Percentiles rank a stretch among this genome's conserved stretches.
Evolutionary conservation across 92 coral and sea anemone genomes (phyloP).

Genomic region (Zoanthus sociatus): DNA sequence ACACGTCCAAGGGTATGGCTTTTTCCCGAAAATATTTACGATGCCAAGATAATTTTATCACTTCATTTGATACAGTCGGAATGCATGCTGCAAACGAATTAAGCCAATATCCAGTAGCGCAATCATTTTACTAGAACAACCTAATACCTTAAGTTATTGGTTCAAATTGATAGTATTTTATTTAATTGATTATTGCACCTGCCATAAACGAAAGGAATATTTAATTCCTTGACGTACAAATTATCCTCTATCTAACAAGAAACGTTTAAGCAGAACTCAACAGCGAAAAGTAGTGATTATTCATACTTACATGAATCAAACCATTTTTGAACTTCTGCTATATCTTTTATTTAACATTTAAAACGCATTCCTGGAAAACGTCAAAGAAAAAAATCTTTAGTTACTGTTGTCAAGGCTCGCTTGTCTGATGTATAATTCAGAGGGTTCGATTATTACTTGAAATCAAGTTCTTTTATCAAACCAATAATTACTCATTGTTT

Average conservation of each 20-base stretch:
- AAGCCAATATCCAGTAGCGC: conserved; percentile 30
- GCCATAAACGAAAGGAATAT: background rate
- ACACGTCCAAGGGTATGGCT: background rate
- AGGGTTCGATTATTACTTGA: conserved; percentile 33
- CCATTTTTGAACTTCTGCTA: background rate
- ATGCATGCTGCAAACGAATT: conserved; percentile 29
- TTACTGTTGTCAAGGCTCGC: conserved; percentile 31
- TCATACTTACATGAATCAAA: background rate
- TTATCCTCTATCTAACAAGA: background rate
- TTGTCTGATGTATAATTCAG: conserved; percentile 22
- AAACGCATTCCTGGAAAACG: background rate
- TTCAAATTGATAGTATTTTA: conserved; percentile 25
- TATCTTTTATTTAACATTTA: background rate
- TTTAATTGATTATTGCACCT: conserved; percentile 40
- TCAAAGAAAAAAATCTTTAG: conserved; percentile 27
- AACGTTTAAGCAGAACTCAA: background rate
- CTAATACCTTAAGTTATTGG: conserved; percentile 40
- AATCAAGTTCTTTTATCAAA: conserved; percentile 33
- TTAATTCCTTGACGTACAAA: background rate
- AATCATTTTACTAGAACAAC: conserved; percentile 28
- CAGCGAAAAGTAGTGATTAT: background rate
- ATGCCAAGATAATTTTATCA: conserved; percentile 21
- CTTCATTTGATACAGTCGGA: conserved; percentile 17
- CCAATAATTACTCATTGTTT: conserved; percentile 35
- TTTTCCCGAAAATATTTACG: background rate